These are phyloP conservation scores for Sussaba pulchella DNA, from an alignment of 2,888 invertebrate genomes.

Conservation along the genomic window DNA sequence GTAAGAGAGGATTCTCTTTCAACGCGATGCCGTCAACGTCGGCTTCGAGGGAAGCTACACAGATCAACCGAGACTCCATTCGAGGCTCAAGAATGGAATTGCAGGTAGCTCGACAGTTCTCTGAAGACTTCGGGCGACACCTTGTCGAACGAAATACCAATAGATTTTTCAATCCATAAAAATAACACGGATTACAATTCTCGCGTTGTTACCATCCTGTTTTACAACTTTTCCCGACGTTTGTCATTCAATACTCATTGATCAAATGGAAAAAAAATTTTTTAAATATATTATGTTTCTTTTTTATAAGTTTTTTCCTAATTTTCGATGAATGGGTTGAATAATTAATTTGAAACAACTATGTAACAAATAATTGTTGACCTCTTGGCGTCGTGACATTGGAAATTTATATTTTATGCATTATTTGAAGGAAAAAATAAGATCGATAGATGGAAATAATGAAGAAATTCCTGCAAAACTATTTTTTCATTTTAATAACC, in stretches of 20 bases:
- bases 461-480: conserved; percentile 45
- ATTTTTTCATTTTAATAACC: conserved; percentile 61
- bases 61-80: conserved; percentile 8
- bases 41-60: neutral
- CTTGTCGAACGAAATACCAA: no score
- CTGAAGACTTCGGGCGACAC: conserved; percentile 12
- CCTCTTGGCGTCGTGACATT: no score
- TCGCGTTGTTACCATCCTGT: neutral
- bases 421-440: neutral
- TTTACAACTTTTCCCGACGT: no score
- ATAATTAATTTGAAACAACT: no score
- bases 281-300: no score
- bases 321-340: no score
- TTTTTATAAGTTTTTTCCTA: no score
- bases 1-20: conserved; percentile 1
- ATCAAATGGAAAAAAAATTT: no score
- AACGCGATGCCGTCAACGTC: conserved; percentile 1
- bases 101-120: conserved; percentile 31
- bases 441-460: neutral
- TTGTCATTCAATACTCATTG: no score
- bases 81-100: conserved; percentile 26
- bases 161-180: neutral
- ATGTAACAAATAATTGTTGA: no score
- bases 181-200: neutral
- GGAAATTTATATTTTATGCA: no score